Conservation (phyloP, 2,797 vertebrate species). For the Semotilus atromaculatus region DNA sequence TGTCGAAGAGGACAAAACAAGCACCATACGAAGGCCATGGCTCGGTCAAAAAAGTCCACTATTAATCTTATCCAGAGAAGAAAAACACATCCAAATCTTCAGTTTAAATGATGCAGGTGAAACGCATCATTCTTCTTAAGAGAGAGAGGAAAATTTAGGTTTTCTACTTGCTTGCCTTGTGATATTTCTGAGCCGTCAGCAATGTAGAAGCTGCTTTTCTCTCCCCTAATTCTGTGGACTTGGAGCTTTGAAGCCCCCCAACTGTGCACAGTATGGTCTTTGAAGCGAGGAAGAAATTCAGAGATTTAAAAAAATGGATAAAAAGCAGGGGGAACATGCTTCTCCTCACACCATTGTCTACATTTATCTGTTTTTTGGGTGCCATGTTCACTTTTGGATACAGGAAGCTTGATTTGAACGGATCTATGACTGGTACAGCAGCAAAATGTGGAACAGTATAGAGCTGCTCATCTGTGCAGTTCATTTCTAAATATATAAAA, state of each 20-base stretch:
- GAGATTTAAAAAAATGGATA: constrained; percentile 76
- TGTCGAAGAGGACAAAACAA: constrained; percentile 42
- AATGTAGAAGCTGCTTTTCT: constrained; percentile 85
- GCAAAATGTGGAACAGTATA: constrained; percentile 2
- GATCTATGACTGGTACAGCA: constrained; percentile 21
- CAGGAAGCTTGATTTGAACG: constrained; percentile 46
- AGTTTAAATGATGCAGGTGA: constrained; percentile 68
- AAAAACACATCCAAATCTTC: constrained; percentile 56
- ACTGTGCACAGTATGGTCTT: constrained; percentile 83
- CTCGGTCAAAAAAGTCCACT: constrained; percentile 58
- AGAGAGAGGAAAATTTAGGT: constrained; percentile 61
- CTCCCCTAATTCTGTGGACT: constrained; percentile 82
- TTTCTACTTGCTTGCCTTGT: constrained; percentile 64
- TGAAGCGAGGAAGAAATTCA: constrained; percentile 81
- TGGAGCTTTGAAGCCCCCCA: constrained; percentile 87
- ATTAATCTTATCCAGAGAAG: constrained; percentile 55
- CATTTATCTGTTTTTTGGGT: constrained; percentile 58
- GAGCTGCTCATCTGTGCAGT: background rate
- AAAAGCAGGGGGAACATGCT: constrained; percentile 67
- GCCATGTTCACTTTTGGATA: constrained; percentile 49
- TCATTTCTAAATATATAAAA: background rate
- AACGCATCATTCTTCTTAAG: constrained; percentile 68
- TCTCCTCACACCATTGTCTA: constrained; percentile 60
- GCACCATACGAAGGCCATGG: constrained; percentile 53
- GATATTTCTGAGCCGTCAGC: constrained; percentile 84